These are phyloP conservation scores for Pararge aegeria DNA, from an alignment of 1,140 invertebrate genomes.

Conservation along the genomic window DNA sequence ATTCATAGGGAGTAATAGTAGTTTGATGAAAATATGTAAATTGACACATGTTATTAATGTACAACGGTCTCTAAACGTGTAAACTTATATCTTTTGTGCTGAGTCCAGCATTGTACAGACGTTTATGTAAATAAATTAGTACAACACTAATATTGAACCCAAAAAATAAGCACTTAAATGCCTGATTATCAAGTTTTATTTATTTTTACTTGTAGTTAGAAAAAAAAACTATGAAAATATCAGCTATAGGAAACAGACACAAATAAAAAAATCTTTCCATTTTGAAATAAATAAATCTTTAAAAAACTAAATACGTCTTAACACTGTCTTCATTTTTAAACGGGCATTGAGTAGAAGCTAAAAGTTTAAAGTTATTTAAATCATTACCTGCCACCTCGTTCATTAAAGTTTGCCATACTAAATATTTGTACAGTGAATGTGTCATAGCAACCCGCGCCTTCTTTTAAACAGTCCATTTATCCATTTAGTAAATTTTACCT, in stretches of 20 bases:
- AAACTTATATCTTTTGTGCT: background rate
- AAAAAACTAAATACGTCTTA: too few relatives aligned
- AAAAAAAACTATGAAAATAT: too few relatives aligned
- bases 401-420: too few relatives aligned
- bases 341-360: too few relatives aligned
- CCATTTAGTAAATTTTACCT: background rate
- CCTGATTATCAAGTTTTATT: background rate
- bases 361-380: too few relatives aligned
- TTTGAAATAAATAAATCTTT: too few relatives aligned
- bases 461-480: background rate
- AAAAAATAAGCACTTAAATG: background rate
- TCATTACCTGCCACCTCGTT: too few relatives aligned
- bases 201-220: too few relatives aligned
- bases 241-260: too few relatives aligned
- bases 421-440: conserved; percentile 2
- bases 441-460: conserved; percentile 3
- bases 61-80: background rate
- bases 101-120: background rate
- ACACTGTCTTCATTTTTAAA: too few relatives aligned
- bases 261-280: background rate
- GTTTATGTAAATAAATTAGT: background rate
- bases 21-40: background rate
- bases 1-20: conserved; percentile 12
- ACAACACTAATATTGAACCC: background rate
- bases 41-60: background rate